Evolutionary conservation across 1,140 invertebrate species (phyloP).

Genomic region (Drosophila albomicans): DNA sequence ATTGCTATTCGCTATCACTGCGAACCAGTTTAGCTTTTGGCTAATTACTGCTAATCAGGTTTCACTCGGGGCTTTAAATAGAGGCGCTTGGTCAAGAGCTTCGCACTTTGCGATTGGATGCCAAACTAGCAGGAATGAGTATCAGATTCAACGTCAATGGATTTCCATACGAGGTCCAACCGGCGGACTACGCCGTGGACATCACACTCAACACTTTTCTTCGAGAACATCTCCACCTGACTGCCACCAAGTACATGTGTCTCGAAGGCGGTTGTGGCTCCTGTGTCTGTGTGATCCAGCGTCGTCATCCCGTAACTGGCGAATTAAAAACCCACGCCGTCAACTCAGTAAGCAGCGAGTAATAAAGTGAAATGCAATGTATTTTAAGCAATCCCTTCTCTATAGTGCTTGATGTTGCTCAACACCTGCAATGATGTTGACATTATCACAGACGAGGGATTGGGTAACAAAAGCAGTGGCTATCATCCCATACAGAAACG

Average conservation of each 20-base stretch:
- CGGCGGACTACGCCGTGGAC: constrained; percentile 73
- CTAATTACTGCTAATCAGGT: constrained; percentile 57
- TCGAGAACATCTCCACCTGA: constrained; percentile 88
- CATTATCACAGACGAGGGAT: constrained; percentile 92
- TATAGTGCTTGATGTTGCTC: constrained; percentile 87
- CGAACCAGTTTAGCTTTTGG: constrained; percentile 17
- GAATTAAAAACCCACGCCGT: constrained; percentile 87
- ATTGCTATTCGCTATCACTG: constrained; percentile 5
- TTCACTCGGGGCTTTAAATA: constrained; percentile 56
- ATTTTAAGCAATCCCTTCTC: neutral
- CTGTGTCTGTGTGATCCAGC: constrained; percentile 89
- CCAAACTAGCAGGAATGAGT: constrained; percentile 52
- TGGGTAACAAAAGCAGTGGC: constrained; percentile 89
- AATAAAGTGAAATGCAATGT: too few relatives aligned
- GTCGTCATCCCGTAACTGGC: constrained; percentile 86
- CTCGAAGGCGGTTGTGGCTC: constrained; percentile 93
- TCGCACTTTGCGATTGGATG: constrained; percentile 50
- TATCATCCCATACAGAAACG: constrained; percentile 90
- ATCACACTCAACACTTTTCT: constrained; percentile 90
- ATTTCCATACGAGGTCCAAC: constrained; percentile 61
- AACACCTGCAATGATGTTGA: constrained; percentile 90
- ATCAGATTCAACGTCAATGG: constrained; percentile 73
- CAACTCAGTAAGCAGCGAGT: constrained; percentile 89
- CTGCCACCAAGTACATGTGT: constrained; percentile 93
- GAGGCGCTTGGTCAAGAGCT: constrained; percentile 10